Evolutionary conservation across 1,140 invertebrate species (phyloP), one percentile per base, ranked within the genome.

Genomic region (Drosophila tsacasi): DNA sequence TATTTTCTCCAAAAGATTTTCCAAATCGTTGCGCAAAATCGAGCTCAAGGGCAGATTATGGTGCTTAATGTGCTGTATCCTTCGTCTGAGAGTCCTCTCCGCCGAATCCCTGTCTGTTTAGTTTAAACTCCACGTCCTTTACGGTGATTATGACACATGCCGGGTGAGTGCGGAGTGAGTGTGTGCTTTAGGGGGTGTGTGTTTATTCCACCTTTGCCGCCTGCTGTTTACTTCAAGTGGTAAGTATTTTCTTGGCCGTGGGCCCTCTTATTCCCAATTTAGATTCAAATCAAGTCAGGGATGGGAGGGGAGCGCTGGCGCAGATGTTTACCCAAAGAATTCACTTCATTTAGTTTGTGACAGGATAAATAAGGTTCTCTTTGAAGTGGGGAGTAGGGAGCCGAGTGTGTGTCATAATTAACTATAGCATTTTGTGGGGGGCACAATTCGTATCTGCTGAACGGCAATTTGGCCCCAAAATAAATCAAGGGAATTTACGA

Each of bases 121-220:
- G 85, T 84, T 89, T 89, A 89, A 89, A 79, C 68, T 89, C 74
- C 68, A 90, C 81, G 85, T 89, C 84, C 81, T 76, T 84, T 81
- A 79, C 83, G 73, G 63, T 90, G 85, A 89, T 89, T 89, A 89
- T 89, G 85, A 84, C 85, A 83, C 85, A 89, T 79, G 75, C 63
- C 17, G 35, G 21, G 37, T 40, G 47, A n/a, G n/a, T 46, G 13
- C 10, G 54, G 35, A 9, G 12, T 27, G 49, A 13, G 59, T 39
- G 57, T 65, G 57, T 60, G 57, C 46, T 32, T 32, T 13, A 21
- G 32, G 17, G 19, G 10, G 40, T 37, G 32, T 35, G 37, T 61
- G 32, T 42, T 55, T 68, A 68, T 47, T 52, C 59, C 59, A 75
- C 69, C 61, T 65, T 76, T 44, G 67, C 50, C 54, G 37, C 44